These are phyloP conservation scores for Drosophila fulvimacula DNA, from an alignment of 2,888 invertebrate species.

Conservation along the genomic window DNA sequence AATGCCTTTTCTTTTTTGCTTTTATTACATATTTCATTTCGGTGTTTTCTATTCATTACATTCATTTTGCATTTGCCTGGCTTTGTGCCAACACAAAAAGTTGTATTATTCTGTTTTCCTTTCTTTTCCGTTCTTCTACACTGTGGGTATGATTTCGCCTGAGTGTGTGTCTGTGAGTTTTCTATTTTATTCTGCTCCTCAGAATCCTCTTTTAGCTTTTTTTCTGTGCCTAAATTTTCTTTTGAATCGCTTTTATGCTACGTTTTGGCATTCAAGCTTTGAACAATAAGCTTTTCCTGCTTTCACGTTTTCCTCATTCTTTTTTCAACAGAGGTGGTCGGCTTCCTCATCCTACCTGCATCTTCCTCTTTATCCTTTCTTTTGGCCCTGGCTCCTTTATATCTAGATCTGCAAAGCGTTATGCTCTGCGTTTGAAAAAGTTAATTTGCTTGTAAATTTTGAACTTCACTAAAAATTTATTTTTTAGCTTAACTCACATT, in stretches of 20 bases:
- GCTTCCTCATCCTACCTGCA: not conserved
- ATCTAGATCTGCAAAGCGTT: not conserved
- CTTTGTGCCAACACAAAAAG: conserved; percentile 61
- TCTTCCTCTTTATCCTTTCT: not conserved
- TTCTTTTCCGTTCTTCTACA: conserved; percentile 51
- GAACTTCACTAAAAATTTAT: not conserved
- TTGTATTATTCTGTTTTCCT: conserved; percentile 58
- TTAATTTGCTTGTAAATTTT: not conserved
- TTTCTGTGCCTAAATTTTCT: conserved; percentile 55
- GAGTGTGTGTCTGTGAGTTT: conserved; percentile 32
- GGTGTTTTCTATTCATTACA: conserved; percentile 63
- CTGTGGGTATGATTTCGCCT: conserved; percentile 24
- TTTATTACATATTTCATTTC: conserved; percentile 55
- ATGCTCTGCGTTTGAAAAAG: not conserved
- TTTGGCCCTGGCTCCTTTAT: not conserved
- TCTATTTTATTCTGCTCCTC: conserved; percentile 48
- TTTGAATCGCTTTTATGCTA: conserved; percentile 68
- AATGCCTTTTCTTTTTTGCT: conserved; percentile 34
- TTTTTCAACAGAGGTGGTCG: not conserved
- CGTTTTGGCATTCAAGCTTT: conserved; percentile 57
- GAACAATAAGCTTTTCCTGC: conserved; percentile 66
- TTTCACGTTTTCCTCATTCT: conserved; percentile 31
- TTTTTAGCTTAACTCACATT: not conserved
- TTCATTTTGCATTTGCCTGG: conserved; percentile 62
- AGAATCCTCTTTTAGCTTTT: conserved; percentile 57